Evolutionary conservation across 2,888 invertebrate species (phyloP).

Genomic region (Lepidochitona cinerea): DNA sequence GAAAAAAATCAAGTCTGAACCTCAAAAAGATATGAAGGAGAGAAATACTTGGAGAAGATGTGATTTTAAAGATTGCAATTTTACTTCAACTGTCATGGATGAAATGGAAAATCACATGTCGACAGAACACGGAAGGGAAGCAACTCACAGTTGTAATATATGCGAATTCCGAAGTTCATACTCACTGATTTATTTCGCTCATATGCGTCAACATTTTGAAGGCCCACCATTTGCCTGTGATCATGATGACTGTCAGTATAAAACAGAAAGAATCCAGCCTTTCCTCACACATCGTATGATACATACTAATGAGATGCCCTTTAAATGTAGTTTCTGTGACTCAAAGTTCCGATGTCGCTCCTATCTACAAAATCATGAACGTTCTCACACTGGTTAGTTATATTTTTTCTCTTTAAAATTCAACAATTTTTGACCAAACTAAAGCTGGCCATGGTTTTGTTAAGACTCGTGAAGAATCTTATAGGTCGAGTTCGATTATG

Average conservation of each 20-base stretch:
- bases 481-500: no score
- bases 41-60: constrained; percentile 10
- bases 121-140: constrained; percentile 36
- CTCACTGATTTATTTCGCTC: constrained; percentile 77
- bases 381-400: constrained; percentile 73
- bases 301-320: constrained; percentile 74
- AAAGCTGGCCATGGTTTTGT: no score
- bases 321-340: constrained; percentile 74
- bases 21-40: constrained; percentile 9
- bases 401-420: no score
- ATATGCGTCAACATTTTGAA: constrained; percentile 75
- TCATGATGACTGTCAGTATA: constrained; percentile 73
- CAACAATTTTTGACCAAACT: no score
- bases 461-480: no score
- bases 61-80: constrained; percentile 42
- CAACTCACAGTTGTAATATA: constrained; percentile 72
- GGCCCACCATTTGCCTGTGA: constrained; percentile 80
- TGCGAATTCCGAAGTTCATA: constrained; percentile 78
- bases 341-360: constrained; percentile 76
- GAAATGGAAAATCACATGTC: constrained; percentile 44
- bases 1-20: constrained; percentile 3
- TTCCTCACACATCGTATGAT: constrained; percentile 76
- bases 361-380: constrained; percentile 76
- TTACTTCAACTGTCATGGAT: constrained; percentile 28
- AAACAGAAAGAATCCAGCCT: constrained; percentile 74